Evolutionary conservation across 2,113 vertebrate genomes (phyloP), one percentile per base, ranked within the genome.

Genomic region (Scophthalmus maximus): DNA sequence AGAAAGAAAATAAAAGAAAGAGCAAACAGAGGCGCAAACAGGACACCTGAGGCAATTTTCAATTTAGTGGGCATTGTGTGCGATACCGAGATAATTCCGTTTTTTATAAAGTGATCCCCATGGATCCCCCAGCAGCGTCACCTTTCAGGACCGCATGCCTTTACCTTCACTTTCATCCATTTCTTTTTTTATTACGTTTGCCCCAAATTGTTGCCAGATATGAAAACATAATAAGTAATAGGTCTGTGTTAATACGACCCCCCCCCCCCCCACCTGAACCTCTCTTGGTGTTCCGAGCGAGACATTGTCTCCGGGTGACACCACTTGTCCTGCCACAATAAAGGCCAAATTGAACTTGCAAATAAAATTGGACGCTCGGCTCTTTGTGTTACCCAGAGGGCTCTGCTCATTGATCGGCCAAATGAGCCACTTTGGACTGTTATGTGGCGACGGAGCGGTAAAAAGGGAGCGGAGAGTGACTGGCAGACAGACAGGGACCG

Each of bases 311-410:
- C 61, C 0, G 15, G 18, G 17, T 36, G 38, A 58, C 32, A 52
- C 51, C 44, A 11, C 67, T 61, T n/a, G 22, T 53, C 46, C 60
- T 47, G 49, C 4, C 25, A 68, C 70, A 69, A 66, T 86, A 83
- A 75, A 80, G 73, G 56, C 34, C 56, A 69, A 83, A 89, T 84
- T 47, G 69, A 73, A 84, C 18, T 68, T 34, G 61, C 46, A 81
- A 86, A 88, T 78, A 59, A 84, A 89, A 90, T 73, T 62, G 64
- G 38, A 85, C 79, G 65, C 49, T 66, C 38, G 61, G 72, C 57
- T 81, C n/a, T 60, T 57, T 67, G 73, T 76, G 58, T 65, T 62
- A 40, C 70, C 72, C 75, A 32, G 26, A 63, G 61, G 76, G 66
- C 66, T 72, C 47, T 76, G 60, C 34, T 52, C 55, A 84, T 84